phyloP scores from a whole-genome alignment of 2,113 vertebrate genomes.

The Anser cygnoides region DNA sequence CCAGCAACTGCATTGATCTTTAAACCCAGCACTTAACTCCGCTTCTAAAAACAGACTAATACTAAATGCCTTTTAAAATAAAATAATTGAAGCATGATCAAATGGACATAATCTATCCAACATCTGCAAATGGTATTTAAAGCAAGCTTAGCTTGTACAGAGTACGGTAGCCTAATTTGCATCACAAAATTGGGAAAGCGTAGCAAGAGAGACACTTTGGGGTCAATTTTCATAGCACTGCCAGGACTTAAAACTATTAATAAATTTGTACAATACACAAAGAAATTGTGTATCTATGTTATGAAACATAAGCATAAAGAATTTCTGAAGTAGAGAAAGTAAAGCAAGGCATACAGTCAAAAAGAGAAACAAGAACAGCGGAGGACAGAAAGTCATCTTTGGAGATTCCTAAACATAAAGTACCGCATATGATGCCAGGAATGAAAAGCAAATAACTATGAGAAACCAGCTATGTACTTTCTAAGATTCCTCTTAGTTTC shows the following conservation, averaged over 20 bases:
- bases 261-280: background rate
- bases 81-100: background rate
- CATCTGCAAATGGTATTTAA: background rate
- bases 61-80: background rate
- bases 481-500: background rate
- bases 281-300: background rate
- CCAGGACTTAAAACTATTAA: background rate
- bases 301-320: background rate
- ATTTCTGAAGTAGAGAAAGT: background rate
- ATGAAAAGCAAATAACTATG: background rate
- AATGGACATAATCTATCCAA: background rate
- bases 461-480: background rate
- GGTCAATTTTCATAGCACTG: background rate
- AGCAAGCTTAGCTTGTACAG: background rate
- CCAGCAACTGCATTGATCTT: background rate
- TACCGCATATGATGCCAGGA: background rate
- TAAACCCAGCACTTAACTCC: background rate
- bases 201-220: background rate
- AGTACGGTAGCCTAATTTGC: background rate
- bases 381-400: background rate
- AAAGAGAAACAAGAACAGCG: background rate
- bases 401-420: background rate
- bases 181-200: background rate
- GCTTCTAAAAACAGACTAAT: background rate
- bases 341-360: background rate